phyloP scores from a whole-genome alignment of 1,140 invertebrate genomes.

The Eueides isabella region DNA sequence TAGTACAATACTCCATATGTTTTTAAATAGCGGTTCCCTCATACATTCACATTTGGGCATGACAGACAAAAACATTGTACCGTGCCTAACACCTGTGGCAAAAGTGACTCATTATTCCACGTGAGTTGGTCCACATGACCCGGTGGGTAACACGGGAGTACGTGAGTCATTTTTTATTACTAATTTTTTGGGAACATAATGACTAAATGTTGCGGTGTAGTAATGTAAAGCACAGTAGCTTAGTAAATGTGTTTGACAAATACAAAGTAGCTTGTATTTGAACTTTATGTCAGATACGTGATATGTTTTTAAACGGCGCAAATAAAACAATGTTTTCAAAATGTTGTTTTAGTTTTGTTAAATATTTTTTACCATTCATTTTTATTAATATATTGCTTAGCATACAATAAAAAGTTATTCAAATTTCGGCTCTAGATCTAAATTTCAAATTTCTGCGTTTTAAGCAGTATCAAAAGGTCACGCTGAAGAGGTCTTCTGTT shows the following conservation, averaged over 20 bases:
- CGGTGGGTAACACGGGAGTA: conserved; percentile 30
- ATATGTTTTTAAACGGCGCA: not conserved
- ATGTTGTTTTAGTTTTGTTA: too few relatives aligned
- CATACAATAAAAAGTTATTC: not conserved
- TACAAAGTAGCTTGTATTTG: not conserved
- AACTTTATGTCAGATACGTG: not conserved
- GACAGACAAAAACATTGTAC: conserved; percentile 25
- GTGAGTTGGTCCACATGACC: conserved; percentile 41
- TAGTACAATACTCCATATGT: not conserved
- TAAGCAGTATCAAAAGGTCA: not conserved
- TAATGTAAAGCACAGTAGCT: not conserved
- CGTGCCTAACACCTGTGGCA: conserved; percentile 45
- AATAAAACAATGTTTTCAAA: not conserved
- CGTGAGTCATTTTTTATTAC: conserved; percentile 35
- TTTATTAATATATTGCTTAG: not conserved
- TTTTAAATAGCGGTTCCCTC: conserved; percentile 3
- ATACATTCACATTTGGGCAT: conserved; percentile 26
- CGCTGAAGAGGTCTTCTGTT: not conserved
- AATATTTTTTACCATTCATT: too few relatives aligned
- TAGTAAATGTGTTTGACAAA: not conserved
- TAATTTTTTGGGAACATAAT: conserved; percentile 10
- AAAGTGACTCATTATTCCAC: conserved; percentile 48
- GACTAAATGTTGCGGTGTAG: not conserved
- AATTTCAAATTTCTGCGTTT: not conserved
- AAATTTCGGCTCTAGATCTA: not conserved